These are phyloP conservation scores for Ophioderma brevispina DNA, from an alignment of 35 echinoderm and acorn worm species.

Conservation along the genomic window DNA sequence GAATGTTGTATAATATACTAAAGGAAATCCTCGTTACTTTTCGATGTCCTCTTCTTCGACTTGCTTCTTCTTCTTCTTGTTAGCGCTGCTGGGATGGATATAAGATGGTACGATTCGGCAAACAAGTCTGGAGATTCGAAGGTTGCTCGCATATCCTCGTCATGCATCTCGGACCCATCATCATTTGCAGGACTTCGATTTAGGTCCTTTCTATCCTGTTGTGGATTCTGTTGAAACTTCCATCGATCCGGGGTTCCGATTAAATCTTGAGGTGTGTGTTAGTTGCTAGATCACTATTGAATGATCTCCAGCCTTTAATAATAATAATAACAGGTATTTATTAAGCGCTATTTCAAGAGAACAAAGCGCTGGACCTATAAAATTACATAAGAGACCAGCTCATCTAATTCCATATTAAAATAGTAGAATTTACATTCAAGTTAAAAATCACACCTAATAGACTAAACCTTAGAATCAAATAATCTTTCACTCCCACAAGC, in stretches of 20 bases:
- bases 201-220: not conserved
- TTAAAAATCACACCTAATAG: too few relatives aligned
- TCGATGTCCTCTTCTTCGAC: not conserved
- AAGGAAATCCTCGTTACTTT: not conserved
- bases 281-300: not conserved
- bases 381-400: too few relatives aligned
- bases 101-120: constrained; percentile 11
- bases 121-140: not conserved
- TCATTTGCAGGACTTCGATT: too few relatives aligned
- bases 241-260: constrained; percentile 12
- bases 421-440: too few relatives aligned
- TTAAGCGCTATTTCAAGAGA: too few relatives aligned
- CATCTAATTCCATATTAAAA: too few relatives aligned
- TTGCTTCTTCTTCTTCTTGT: not conserved
- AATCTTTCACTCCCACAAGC: too few relatives aligned
- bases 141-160: not conserved
- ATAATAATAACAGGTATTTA: too few relatives aligned
- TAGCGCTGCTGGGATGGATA: not conserved
- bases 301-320: constrained; percentile 25
- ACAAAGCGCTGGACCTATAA: too few relatives aligned
- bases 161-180: too few relatives aligned
- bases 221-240: not conserved
- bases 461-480: too few relatives aligned
- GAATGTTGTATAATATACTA: not conserved
- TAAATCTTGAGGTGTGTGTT: constrained; percentile 17